Conservation (phyloP, 1,140 invertebrate genomes). For the Zophobas atratus region DNA sequence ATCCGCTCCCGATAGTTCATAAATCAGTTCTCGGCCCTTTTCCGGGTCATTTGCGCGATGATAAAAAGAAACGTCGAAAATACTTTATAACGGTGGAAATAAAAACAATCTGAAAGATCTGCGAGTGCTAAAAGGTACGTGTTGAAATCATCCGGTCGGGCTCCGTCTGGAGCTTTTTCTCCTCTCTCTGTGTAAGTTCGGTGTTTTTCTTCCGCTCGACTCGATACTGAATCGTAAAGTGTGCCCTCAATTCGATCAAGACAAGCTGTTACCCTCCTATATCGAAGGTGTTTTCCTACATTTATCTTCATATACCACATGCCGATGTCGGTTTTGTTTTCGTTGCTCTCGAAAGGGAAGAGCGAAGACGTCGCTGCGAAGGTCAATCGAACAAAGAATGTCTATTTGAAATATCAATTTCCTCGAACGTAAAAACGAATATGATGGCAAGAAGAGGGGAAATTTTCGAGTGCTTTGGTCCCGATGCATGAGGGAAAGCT, state of each 20-base stretch:
- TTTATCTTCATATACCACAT: slow-evolving; percentile 61
- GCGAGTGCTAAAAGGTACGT: slow-evolving; percentile 45
- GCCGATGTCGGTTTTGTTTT: slow-evolving; percentile 55
- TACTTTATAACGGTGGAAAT: slow-evolving; percentile 40
- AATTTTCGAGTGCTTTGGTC: slow-evolving; percentile 19
- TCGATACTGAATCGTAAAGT: slow-evolving; percentile 56
- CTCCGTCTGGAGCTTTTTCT: slow-evolving; percentile 35
- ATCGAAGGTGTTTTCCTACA: slow-evolving; percentile 59
- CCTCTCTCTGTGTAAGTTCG: slow-evolving; percentile 41
- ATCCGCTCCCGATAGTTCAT: slow-evolving; percentile 27
- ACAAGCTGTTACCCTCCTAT: slow-evolving; percentile 57
- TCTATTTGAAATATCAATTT: slow-evolving; percentile 39
- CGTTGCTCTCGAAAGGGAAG: slow-evolving; percentile 35
- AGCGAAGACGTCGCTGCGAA: slow-evolving; percentile 1
- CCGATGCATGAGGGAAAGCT: slow-evolving; percentile 12
- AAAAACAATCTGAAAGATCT: slow-evolving; percentile 41
- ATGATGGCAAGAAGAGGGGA: slow-evolving; percentile 13
- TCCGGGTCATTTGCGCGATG: slow-evolving; percentile 21
- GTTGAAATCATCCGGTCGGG: slow-evolving; percentile 46
- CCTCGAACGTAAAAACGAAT: slow-evolving; percentile 9
- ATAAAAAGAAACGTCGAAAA: slow-evolving; percentile 34
- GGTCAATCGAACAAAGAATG: slow-evolving; percentile 41
- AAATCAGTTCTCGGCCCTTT: slow-evolving; percentile 9
- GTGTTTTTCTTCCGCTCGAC: slow-evolving; percentile 52
- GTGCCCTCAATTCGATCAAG: slow-evolving; percentile 58